Evolutionary conservation across 2,113 vertebrate genomes (phyloP), one percentile per base, ranked within the genome.

Genomic region (Scomber japonicus): DNA sequence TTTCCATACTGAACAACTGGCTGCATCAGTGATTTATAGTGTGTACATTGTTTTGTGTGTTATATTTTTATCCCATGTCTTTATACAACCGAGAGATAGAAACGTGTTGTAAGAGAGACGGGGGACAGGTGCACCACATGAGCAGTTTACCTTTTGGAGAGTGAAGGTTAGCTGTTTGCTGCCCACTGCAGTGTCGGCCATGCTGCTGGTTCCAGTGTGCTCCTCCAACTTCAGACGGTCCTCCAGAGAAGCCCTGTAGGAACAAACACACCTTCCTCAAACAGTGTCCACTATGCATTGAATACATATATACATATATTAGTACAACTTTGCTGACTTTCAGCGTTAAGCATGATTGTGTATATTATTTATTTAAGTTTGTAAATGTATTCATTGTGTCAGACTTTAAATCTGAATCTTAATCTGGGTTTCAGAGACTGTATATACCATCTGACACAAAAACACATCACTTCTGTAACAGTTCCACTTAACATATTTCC

Each of bases 91-190:
- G 4, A 46, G 17, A 4, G 30, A n/a, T 3, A 2, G n/a, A 27
- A 35, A 46, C 19, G n/a, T 24, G 55, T 71, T 31, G 59, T 17
- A 55, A 31, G 24, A 40, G 14, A 31, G 17, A 19, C 8, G 16
- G 11, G 17, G 24, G 14, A 61, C 2, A 12, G 17, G 21, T 17
- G 44, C 8, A 4, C 31, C n/a, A 21, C 0, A 4, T 30, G 2
- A 31, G 21, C 16, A 8, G 21, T 4, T 93, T 73, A 98, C 98
- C 97, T 96, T 97, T 91, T 96, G 97, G 71, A 99, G 95, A 10
- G 94, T 97, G 93, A 99, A 99, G 0, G 97, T 98, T 69, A 98
- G 88, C 78, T 99, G 97, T 73, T 99, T 99, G 96, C 98, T 99
- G 93, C 98, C 98, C 65, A 99, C 96, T 0, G 97, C 93, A 0